Percentiles rank a stretch among this genome's conserved stretches.
These are phyloP conservation scores for Macropodus opercularis DNA, from an alignment of 2,797 vertebrate species.

Conservation along the genomic window DNA sequence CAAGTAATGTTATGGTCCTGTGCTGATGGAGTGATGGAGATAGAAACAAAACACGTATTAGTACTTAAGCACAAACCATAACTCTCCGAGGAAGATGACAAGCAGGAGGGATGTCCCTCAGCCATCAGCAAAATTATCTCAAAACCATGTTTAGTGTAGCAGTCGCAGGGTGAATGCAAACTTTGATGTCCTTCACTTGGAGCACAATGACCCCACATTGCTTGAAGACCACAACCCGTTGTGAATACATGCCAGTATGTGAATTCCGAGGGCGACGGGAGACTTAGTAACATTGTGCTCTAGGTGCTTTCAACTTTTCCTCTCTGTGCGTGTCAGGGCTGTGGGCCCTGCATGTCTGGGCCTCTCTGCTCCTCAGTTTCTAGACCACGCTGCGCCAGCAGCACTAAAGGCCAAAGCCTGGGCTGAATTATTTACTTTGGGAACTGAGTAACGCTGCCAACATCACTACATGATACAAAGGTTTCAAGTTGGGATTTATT, in stretches of 20 bases:
- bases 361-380: conserved; percentile 56
- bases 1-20: conserved; percentile 53
- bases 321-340: conserved; percentile 62
- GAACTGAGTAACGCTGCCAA: conserved; percentile 56
- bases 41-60: conserved; percentile 24
- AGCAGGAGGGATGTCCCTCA: conserved; percentile 20
- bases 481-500: conserved; percentile 36
- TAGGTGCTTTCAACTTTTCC: conserved; percentile 33
- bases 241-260: conserved; percentile 33
- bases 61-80: conserved; percentile 21
- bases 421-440: conserved; percentile 59
- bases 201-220: conserved; percentile 50
- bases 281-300: conserved; percentile 56
- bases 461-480: conserved; percentile 39
- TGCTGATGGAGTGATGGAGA: too few relatives aligned
- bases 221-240: conserved; percentile 23
- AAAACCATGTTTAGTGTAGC: conserved; percentile 35
- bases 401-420: conserved; percentile 60
- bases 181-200: conserved; percentile 45
- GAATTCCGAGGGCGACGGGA: conserved; percentile 45
- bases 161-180: conserved; percentile 19
- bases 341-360: conserved; percentile 73
- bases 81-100: conserved; percentile 33
- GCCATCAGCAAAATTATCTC: conserved; percentile 27
- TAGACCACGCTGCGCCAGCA: conserved; percentile 63